Evolutionary conservation across 1,140 invertebrate species (phyloP), one percentile per base, ranked within the genome.

Genomic region (Theocolax elegans): DNA sequence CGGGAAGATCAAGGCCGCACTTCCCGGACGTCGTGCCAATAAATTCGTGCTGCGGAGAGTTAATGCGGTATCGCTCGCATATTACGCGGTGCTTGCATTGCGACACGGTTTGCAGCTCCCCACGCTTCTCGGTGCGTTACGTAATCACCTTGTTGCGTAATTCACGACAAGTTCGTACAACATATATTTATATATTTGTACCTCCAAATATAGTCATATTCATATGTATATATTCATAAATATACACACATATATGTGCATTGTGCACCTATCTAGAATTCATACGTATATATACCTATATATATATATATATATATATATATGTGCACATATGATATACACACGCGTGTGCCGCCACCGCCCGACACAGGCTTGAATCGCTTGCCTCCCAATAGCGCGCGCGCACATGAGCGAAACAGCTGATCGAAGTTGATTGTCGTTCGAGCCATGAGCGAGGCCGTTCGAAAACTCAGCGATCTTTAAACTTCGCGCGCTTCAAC

Each of bases 291-390:
- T 68, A 71, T 67, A 59, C 64, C 76, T 35, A 35, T 35, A 35
- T 35, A 35, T 4, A 35, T 35, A 35, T n/a, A n/a, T n/a, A n/a
- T n/a, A n/a, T n/a, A n/a, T n/a, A n/a, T n/a, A n/a, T n/a, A n/a
- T n/a, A n/a, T n/a, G n/a, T n/a, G n/a, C n/a, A n/a, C n/a, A n/a
- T n/a, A n/a, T n/a, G n/a, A n/a, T n/a, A 48, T 38, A 46, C 17
- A 29, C 29, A 46, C 23, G 46, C 12, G 35, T 13, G 44, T 3
- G 1, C 13, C 10, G 44, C 1, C 40, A 27, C 65, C 72, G 72
- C 76, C 62, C 76, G 58, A 76, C 76, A 78, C 76, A 77, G 63
- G 49, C 49, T 21, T 8, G 10, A 46, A 29, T 10, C 63, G 42
- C 17, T 15, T 27, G 10, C 51, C 3, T 13, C 23, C 13, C 40